A percentile compares a stretch with the other conserved stretches of the same genome.
Evolutionary conservation across 2,888 invertebrate species (phyloP).

Genomic region (Tenthredo mesomela): DNA sequence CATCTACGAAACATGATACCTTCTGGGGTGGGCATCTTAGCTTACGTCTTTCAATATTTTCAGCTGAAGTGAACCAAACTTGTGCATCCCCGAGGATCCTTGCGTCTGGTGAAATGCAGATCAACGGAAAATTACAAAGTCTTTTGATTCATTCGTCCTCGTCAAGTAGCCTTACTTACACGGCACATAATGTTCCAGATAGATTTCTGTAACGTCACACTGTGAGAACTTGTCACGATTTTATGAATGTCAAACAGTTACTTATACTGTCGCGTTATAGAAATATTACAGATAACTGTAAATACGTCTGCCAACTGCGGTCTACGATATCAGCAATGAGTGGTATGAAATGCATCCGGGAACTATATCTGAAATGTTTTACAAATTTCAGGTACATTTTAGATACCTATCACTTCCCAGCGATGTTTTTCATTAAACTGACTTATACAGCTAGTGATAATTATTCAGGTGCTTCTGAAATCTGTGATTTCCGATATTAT

Average conservation of each 20-base stretch:
- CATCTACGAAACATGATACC: neutral
- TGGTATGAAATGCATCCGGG: neutral
- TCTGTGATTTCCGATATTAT: conserved; percentile 2
- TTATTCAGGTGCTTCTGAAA: neutral
- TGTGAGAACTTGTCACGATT: neutral
- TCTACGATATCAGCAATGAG: neutral
- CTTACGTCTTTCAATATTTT: neutral
- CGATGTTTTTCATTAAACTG: neutral
- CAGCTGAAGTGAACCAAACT: neutral
- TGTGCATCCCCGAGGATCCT: neutral
- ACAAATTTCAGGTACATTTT: neutral
- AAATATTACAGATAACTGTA: neutral
- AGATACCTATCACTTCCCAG: neutral
- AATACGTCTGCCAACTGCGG: neutral
- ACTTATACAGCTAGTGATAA: neutral
- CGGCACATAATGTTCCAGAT: neutral
- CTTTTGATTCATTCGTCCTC: neutral
- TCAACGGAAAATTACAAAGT: neutral
- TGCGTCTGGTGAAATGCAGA: neutral
- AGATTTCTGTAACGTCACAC: neutral
- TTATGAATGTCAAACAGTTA: neutral
- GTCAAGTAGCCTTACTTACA: neutral
- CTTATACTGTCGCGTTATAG: neutral
- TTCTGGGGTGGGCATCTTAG: neutral
- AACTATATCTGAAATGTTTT: neutral